phyloP scores from a whole-genome alignment of 1,140 invertebrate genomes.

The Grapholita molesta region DNA sequence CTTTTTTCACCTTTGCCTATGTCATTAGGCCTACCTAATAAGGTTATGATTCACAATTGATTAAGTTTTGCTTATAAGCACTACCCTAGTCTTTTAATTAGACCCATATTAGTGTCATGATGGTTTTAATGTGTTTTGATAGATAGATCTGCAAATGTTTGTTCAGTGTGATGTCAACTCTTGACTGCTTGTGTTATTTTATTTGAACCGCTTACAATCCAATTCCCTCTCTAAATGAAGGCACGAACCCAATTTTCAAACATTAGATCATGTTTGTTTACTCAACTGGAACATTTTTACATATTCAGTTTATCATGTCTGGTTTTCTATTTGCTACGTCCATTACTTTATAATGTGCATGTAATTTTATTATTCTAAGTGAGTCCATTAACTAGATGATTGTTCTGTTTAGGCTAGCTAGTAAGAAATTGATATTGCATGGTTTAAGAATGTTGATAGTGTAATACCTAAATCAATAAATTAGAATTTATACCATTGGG shows the following conservation, averaged over 20 bases:
- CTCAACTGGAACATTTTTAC: slow-evolving; percentile 12
- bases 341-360: slow-evolving; percentile 10
- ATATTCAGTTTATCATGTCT: background rate
- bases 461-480: too few species aligned
- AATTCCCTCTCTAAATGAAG: background rate
- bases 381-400: background rate
- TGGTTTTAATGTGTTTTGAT: background rate
- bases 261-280: slow-evolving; percentile 1
- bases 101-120: too few species aligned
- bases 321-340: slow-evolving; percentile 6
- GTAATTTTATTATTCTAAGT: background rate
- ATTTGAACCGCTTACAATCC: slow-evolving; percentile 10
- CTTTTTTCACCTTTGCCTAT: background rate
- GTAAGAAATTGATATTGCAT: background rate
- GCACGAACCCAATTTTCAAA: slow-evolving; percentile 14
- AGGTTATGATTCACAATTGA: slow-evolving; percentile 3
- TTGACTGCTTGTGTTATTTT: background rate
- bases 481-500: background rate
- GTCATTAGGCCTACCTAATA: background rate
- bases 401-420: background rate
- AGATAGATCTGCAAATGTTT: slow-evolving; percentile 6
- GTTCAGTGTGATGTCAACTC: slow-evolving; percentile 1
- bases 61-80: background rate
- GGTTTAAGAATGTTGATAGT: background rate
- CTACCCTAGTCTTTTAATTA: too few species aligned